These are phyloP conservation scores for Drosophila anceps DNA, from an alignment of 2,888 invertebrate genomes.

Conservation along the genomic window DNA sequence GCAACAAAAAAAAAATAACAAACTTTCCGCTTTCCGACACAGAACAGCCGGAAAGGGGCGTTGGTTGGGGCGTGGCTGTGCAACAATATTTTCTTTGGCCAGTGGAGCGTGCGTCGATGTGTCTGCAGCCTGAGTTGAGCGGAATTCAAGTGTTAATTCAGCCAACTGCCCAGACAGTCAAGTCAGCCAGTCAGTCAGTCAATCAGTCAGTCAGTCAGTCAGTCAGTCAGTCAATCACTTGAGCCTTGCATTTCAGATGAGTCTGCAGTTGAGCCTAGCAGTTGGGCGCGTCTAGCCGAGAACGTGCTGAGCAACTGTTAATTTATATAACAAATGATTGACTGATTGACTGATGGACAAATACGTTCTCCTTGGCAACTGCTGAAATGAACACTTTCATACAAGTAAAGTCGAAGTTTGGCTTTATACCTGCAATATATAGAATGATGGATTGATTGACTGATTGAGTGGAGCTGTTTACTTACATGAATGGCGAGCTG, in stretches of 20 bases:
- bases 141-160: constrained; percentile 68
- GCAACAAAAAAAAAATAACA: constrained; percentile 7
- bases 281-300: neutral
- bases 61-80: constrained; percentile 3
- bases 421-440: neutral
- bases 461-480: neutral
- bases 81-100: constrained; percentile 76
- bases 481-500: no score
- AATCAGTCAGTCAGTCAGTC: neutral
- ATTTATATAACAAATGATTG: neutral
- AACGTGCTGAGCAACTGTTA: neutral
- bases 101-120: constrained; percentile 67
- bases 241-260: constrained; percentile 17
- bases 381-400: neutral
- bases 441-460: neutral
- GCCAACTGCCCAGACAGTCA: constrained; percentile 29
- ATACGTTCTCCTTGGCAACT: neutral
- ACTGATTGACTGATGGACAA: neutral
- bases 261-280: neutral
- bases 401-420: no score
- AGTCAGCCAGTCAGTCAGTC: constrained; percentile 2
- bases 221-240: constrained; percentile 1
- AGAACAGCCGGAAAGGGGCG: no score
- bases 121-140: constrained; percentile 41
- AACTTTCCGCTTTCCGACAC: constrained; percentile 51